These are phyloP conservation scores for Aleadryas rufinucha DNA, from an alignment of 2,113 vertebrate genomes.

Conservation along the genomic window DNA sequence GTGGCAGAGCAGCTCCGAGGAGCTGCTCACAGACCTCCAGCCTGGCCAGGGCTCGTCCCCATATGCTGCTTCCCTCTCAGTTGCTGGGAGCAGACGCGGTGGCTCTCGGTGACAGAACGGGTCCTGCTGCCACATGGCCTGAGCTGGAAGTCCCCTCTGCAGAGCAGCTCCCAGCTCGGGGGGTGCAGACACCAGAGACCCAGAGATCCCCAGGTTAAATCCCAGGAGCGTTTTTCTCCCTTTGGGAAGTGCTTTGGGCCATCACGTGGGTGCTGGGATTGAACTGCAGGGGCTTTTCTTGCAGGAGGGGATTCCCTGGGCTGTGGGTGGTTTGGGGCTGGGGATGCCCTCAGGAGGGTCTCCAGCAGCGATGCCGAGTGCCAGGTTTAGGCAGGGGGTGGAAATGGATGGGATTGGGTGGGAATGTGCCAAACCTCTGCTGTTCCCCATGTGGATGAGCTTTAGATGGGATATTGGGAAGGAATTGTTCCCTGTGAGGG, in stretches of 20 bases:
- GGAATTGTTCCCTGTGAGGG: not conserved
- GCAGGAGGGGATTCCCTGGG: accelerated
- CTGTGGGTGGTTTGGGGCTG: accelerated
- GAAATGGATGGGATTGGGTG: accelerated
- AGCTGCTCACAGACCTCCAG: not conserved
- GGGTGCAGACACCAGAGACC: accelerated
- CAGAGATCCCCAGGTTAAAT: accelerated
- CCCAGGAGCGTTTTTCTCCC: accelerated
- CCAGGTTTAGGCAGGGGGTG: accelerated
- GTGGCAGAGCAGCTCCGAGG: not conserved
- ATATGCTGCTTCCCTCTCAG: not conserved
- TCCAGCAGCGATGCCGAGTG: not conserved
- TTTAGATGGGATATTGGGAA: not conserved
- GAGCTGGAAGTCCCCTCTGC: not conserved
- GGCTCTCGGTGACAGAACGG: not conserved
- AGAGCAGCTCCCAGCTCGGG: not conserved
- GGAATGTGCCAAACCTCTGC: not conserved
- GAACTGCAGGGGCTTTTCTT: accelerated
- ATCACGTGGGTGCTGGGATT: accelerated
- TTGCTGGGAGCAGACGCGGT: not conserved
- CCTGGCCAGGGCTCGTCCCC: not conserved
- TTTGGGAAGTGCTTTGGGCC: not conserved
- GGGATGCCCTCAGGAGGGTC: accelerated
- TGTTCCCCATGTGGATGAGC: accelerated
- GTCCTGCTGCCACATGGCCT: not conserved